Base-by-base conservation (phyloP, 2,113 vertebrate genomes). In the Eptesicus fuscus region DNA sequence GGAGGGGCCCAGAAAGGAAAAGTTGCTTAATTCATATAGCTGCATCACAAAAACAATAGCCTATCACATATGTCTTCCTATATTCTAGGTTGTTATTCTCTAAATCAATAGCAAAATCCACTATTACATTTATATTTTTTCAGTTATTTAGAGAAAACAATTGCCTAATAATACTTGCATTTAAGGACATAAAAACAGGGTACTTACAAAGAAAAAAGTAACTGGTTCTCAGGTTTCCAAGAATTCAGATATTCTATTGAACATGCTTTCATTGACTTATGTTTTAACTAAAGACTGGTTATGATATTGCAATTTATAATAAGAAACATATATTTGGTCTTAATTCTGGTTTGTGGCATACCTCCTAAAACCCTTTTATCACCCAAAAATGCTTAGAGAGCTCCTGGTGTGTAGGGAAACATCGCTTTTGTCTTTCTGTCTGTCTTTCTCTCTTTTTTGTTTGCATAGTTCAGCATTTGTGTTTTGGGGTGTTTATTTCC, bases 341-440 rank as follows among this genome's bases (percentile, higher is more conserved):
- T 49, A 20, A 30, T n/a, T 18, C 28, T 49, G 44, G 14, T 47
- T 76, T 76, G 30, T 6, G 9, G 17, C 73, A 76, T 32, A 49
- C 30, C 30, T 76, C 44, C 17, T 49, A 49, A 49, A 76, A 76
- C 9, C 73, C 16, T 76, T 47, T 49, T 49, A 49, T n/a, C 85
- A 30, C 95, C 96, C 5, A 92, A 96, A 96, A 93, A 95, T 97
- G 78, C 80, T 97, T 35, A 42, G 40, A 32, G 89, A 86, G 40
- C 32, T 98, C 16, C 40, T 94, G 30, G 71, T 47, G 30, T 77
- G 20, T 93, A 0, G 6, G 88, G 59, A 73, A 95, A 49, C 20
- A 96, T 97, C 44, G 95, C 94, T 1, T 94, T 93, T 51, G 23
- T 25, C 56, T 59, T 59, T 59, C 59, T 59, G 9, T 59, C 56